Evolutionary conservation across 2,797 vertebrate genomes (phyloP).

Genomic region (Channallabes apus): DNA sequence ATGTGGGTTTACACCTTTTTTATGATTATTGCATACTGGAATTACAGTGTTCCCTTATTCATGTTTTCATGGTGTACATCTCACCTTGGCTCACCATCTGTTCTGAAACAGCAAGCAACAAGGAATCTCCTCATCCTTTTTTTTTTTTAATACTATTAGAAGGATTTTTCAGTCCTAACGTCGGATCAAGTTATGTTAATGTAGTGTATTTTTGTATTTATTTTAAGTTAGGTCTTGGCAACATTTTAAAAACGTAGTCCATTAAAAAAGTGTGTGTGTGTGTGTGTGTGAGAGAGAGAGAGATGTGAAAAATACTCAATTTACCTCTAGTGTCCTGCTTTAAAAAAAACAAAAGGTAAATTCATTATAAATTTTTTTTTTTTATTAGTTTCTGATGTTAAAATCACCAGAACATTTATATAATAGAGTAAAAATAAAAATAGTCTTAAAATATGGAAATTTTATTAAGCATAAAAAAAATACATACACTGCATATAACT

Average conservation of each 20-base stretch:
- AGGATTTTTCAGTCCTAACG: not conserved
- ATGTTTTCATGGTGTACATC: constrained; percentile 8
- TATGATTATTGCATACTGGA: not conserved
- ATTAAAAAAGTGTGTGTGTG: no score
- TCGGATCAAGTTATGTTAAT: no score
- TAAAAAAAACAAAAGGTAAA: not conserved
- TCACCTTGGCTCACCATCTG: constrained; percentile 23
- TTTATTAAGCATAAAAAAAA: no score
- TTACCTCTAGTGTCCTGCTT: not conserved
- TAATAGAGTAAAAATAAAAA: no score
- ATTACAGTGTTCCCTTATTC: not conserved
- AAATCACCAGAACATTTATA: no score
- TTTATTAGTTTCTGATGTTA: no score
- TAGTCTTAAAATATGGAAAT: no score
- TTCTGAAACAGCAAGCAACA: not conserved
- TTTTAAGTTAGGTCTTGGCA: no score
- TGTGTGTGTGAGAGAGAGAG: no score
- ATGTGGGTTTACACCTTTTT: constrained; percentile 6
- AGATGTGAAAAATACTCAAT: not conserved
- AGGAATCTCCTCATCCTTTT: not conserved
- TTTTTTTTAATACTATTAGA: not conserved
- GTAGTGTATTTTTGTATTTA: no score
- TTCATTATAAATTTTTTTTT: not conserved
- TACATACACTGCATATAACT: no score
- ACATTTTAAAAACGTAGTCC: no score